Base-by-base conservation (phyloP, 2,888 invertebrate species). In the Perdita meconis region DNA sequence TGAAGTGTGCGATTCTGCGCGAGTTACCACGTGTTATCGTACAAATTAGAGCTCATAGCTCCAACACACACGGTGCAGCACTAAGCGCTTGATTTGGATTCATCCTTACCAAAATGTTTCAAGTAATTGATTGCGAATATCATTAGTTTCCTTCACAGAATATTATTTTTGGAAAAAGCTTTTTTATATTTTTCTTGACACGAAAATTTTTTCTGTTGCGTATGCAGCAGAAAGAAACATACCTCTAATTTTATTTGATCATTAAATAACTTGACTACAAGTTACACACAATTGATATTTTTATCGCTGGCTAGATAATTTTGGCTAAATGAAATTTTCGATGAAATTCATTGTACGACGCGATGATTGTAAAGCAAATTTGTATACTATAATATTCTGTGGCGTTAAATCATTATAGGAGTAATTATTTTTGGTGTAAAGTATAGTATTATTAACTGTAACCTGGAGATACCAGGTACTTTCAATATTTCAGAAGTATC, bases 401-500 rank as follows among this genome's bases (percentile, higher is more conserved):
- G 67, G 22, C 60, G 64, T 69, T 67, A 68, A 59, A 61, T 66
- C 72, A 70, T 75, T 70, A 64, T 40, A 75, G 55, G 61, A 57
- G 56, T 66, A 75, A 74, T 69, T 79, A 74, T 65, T 60, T 68
- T 55, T 69, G 55, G 74, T 50, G 81, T 80, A 80, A 72, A 67
- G 71, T 74, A 71, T 70, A 40, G 70, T 51, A 68, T 51, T 71
- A 83, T 86, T 86, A 83, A 82, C 81, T 78, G 59, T 59, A 13
- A 65, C 79, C 83, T 86, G 86, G 75, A 63, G 13, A 59, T 53
- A 66, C 64, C 83, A 80, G 81, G 63, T 73, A 50, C 44, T 80
- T 83, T 86, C 75, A 74, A 81, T 34, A 86, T 88, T 88, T 88
- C 88, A 88, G 88, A 88, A 86, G 55, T 86, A 74, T 83, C 86